Evolutionary conservation across 2,797 vertebrate genomes (phyloP).

Genomic region (Acanthornis magna): DNA sequence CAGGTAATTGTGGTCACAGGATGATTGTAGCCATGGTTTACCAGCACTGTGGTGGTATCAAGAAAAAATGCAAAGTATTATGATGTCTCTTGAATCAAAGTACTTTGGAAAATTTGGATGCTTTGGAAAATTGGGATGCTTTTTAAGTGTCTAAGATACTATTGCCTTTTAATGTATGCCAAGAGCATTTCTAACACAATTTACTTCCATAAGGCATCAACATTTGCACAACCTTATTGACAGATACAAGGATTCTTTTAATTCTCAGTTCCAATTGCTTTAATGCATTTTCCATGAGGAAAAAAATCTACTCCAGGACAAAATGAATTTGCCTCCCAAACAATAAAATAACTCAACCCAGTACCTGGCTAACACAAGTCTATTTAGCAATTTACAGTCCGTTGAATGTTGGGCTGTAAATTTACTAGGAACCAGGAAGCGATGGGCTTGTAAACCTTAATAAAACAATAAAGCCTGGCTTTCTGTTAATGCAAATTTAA

Average conservation of each 20-base stretch:
- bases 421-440: slow-evolving; percentile 7
- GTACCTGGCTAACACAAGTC: neutral
- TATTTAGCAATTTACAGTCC: neutral
- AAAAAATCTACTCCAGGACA: neutral
- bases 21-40: neutral
- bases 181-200: neutral
- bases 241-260: neutral
- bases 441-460: neutral
- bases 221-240: neutral
- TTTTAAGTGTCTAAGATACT: neutral
- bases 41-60: neutral
- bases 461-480: neutral
- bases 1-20: neutral
- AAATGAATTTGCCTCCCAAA: neutral
- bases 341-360: neutral
- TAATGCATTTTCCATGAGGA: neutral
- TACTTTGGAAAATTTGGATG: neutral
- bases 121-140: neutral
- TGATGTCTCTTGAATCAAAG: neutral
- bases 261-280: neutral
- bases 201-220: slow-evolving; percentile 4
- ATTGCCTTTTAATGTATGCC: neutral
- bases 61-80: neutral
- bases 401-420: slow-evolving; percentile 21
- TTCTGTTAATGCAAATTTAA: neutral